Evolutionary conservation across 2,113 vertebrate species (phyloP).

Genomic region (Sciurus niger): DNA sequence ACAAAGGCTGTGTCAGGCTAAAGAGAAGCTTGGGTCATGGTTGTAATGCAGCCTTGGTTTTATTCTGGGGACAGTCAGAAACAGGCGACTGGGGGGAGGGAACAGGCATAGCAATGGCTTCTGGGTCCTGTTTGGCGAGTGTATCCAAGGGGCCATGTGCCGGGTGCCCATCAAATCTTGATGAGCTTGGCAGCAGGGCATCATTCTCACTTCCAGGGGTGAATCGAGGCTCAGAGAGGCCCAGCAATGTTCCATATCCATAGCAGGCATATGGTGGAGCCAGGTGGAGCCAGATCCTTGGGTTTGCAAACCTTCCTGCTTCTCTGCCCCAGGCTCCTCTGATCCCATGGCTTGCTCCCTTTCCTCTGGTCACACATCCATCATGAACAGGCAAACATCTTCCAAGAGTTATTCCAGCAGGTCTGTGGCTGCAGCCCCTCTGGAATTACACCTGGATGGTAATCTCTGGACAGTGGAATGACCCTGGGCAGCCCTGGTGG

Average conservation of each 20-base stretch:
- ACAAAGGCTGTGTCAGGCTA: too few species aligned
- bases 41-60: neutral
- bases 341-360: slow-evolving; percentile 85
- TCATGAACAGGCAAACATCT: too few species aligned
- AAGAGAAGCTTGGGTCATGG: too few species aligned
- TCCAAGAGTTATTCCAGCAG: too few species aligned
- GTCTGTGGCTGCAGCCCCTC: too few species aligned
- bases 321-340: neutral
- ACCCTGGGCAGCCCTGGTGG: too few species aligned
- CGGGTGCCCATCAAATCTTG: too few species aligned
- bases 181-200: neutral
- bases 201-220: neutral
- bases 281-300: neutral
- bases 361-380: slow-evolving; percentile 87
- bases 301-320: neutral
- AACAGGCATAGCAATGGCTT: accelerated
- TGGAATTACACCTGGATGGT: too few species aligned
- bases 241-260: neutral
- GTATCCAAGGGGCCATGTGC: accelerated
- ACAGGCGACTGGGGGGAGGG: neutral
- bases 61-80: neutral
- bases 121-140: accelerated
- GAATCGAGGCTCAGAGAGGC: slow-evolving; percentile 55
- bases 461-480: too few species aligned
- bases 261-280: neutral